Percentiles rank a stretch among this genome's conserved stretches.
phyloP scores from a whole-genome alignment of 2,888 invertebrate species.

The Dryococelus australis region DNA sequence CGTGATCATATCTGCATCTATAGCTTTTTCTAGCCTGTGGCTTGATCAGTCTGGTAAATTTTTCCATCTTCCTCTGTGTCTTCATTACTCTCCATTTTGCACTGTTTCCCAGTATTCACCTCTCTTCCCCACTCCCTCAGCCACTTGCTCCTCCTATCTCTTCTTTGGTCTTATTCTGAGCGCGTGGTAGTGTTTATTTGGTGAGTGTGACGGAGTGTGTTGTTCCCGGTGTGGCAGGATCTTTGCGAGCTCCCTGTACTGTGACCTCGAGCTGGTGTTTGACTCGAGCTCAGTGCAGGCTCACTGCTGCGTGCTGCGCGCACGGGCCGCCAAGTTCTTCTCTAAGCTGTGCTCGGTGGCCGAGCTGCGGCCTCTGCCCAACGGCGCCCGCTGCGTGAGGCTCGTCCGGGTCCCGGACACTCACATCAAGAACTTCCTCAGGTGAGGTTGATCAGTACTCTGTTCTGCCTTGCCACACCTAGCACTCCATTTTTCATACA shows the following conservation, averaged over 20 bases:
- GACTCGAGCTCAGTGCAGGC: slow-evolving; percentile 66
- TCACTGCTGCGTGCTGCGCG: slow-evolving; percentile 67
- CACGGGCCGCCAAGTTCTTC: slow-evolving; percentile 67
- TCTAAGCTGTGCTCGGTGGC: slow-evolving; percentile 59
- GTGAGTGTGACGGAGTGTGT: too few species aligned
- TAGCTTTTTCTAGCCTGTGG: too few species aligned
- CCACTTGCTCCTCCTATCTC: too few species aligned
- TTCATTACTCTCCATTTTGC: too few species aligned
- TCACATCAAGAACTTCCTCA: slow-evolving; percentile 56
- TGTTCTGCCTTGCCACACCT: neutral
- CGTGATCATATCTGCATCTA: too few species aligned
- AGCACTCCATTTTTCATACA: neutral
- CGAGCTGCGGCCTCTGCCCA: slow-evolving; percentile 63
- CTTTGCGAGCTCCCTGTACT: slow-evolving; percentile 67
- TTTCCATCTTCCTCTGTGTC: too few species aligned
- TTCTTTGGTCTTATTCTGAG: too few species aligned
- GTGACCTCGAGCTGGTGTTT: slow-evolving; percentile 68
- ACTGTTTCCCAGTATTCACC: too few species aligned
- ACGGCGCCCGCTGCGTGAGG: slow-evolving; percentile 37
- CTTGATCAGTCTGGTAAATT: too few species aligned
- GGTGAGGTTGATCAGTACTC: slow-evolving; percentile 52
- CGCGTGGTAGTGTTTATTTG: too few species aligned
- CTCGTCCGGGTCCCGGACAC: slow-evolving; percentile 39
- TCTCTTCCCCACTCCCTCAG: too few species aligned
- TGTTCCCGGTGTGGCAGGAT: slow-evolving; percentile 60